Percentiles rank a stretch among this genome's conserved stretches.
phyloP scores from a whole-genome alignment of 92 coral and sea anemone genomes.

The Porites divaricata region DNA sequence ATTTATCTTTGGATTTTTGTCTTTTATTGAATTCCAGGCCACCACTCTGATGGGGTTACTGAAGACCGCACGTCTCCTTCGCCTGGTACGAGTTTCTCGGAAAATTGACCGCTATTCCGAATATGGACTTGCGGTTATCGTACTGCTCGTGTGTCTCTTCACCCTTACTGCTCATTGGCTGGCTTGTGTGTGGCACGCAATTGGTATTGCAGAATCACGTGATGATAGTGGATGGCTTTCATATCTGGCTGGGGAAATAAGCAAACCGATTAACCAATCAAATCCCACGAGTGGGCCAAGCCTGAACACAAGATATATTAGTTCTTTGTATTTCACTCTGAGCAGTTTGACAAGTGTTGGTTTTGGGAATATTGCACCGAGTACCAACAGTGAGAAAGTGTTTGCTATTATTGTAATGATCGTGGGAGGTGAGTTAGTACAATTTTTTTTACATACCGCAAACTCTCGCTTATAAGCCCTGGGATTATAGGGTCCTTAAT shows the following conservation, averaged over 20 bases:
- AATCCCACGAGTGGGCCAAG: constrained; percentile 43
- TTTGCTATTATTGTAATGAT: constrained; percentile 81
- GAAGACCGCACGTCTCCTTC: constrained; percentile 85
- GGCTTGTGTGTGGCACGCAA: constrained; percentile 90
- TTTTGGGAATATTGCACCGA: constrained; percentile 84
- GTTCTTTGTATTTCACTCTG: constrained; percentile 82
- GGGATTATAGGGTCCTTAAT: no score
- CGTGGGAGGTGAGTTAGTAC: constrained; percentile 68
- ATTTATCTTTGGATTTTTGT: no score
- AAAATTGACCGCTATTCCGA: constrained; percentile 87
- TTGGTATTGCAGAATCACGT: constrained; percentile 62
- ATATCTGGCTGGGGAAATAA: constrained; percentile 58
- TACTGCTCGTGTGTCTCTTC: constrained; percentile 78
- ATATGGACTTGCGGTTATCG: constrained; percentile 79
- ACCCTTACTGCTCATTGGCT: constrained; percentile 85
- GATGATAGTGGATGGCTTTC: constrained; percentile 72
- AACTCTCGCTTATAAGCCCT: no score
- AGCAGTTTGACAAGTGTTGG: constrained; percentile 89
- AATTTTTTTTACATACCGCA: no score
- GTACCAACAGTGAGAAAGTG: constrained; percentile 77
- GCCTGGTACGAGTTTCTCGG: constrained; percentile 83
- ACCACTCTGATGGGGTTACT: constrained; percentile 77
- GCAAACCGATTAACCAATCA: constrained; percentile 33
- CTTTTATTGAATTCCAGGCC: constrained; percentile 45
- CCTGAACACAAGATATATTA: constrained; percentile 67